These are phyloP conservation scores for Standfussiana lucernea DNA, from an alignment of 2,888 invertebrate species.

Conservation along the genomic window DNA sequence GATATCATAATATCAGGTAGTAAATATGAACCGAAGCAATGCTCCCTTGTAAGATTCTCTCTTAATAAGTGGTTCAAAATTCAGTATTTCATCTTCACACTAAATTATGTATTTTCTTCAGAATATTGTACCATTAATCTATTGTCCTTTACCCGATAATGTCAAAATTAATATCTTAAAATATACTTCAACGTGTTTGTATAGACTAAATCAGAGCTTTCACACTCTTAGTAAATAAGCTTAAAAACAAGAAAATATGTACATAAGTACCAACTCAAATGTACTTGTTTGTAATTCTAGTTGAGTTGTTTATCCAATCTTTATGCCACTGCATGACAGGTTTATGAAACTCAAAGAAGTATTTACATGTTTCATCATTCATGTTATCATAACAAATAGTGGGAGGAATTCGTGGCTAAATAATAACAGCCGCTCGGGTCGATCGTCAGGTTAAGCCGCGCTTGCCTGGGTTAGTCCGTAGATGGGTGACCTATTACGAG, in stretches of 20 bases:
- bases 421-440: too few species aligned
- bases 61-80: neutral
- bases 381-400: too few species aligned
- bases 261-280: neutral
- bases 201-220: slow-evolving; percentile 4
- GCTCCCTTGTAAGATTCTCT: neutral
- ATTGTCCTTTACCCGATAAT: neutral
- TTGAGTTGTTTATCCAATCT: neutral
- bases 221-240: neutral
- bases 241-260: neutral
- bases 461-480: too few species aligned
- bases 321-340: neutral
- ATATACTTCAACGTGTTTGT: neutral
- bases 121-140: neutral
- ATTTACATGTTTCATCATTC: neutral
- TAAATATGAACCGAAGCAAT: too few species aligned
- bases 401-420: too few species aligned
- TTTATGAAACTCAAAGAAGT: neutral
- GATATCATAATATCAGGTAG: too few species aligned
- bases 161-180: neutral
- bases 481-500: too few species aligned
- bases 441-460: too few species aligned
- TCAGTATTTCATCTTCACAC: neutral
- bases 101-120: neutral
- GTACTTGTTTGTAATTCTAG: neutral